A percentile compares a stretch with the other conserved stretches of the same genome.
phyloP scores from a whole-genome alignment of 2,797 vertebrate species.

The Hydrolagus colliei region DNA sequence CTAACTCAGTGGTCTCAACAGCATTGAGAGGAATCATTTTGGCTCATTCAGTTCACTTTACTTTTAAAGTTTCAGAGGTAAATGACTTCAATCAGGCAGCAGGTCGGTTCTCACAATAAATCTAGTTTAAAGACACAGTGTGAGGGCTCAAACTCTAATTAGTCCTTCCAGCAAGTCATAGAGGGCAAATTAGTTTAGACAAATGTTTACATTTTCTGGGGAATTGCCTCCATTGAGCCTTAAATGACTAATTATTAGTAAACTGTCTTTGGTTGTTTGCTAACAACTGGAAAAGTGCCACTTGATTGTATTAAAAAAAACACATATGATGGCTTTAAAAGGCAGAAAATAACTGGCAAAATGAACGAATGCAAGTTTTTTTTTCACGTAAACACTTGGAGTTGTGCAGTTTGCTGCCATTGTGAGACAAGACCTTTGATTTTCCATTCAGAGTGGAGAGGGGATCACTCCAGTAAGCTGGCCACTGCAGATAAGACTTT shows the following conservation, averaged over 20 bases:
- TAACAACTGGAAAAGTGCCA: background rate
- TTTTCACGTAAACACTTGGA: background rate
- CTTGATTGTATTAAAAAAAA: background rate
- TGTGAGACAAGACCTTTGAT: constrained; percentile 45
- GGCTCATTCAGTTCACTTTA: background rate
- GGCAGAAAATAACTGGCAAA: background rate
- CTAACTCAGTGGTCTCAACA: constrained; percentile 33
- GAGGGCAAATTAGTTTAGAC: constrained; percentile 46
- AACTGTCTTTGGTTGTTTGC: background rate
- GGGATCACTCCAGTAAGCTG: constrained; percentile 76
- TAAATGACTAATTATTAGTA: background rate
- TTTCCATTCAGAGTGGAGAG: constrained; percentile 51
- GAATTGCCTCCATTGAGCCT: background rate
- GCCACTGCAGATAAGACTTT: constrained; percentile 76
- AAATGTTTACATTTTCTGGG: constrained; percentile 46
- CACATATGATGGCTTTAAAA: background rate
- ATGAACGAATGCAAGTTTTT: background rate
- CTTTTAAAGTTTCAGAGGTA: background rate
- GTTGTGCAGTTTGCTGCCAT: constrained; percentile 13
- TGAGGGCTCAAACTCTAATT: background rate
- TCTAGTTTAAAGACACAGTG: constrained; percentile 42
- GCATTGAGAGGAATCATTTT: background rate
- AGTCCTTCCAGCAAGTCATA: constrained; percentile 37
- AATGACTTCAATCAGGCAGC: constrained; percentile 53
- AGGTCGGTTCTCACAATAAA: constrained; percentile 58